phyloP scores from a whole-genome alignment of 1,140 invertebrate species.

The Asobara japonica region DNA sequence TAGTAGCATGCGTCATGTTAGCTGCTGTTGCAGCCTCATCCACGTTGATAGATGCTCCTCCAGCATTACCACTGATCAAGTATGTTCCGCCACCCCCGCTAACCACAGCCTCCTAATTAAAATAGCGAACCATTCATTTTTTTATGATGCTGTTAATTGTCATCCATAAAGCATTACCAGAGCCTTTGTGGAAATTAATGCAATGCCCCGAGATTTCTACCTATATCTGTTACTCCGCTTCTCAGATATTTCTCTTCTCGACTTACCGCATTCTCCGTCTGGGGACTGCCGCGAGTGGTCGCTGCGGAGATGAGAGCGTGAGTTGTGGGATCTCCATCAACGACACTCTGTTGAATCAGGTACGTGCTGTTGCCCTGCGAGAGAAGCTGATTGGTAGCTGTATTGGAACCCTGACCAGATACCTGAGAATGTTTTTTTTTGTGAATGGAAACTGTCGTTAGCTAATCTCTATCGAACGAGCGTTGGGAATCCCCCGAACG shows the following conservation, averaged over 20 bases:
- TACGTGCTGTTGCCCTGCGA: conserved; percentile 69
- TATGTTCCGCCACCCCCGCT: conserved; percentile 72
- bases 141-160: neutral
- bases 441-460: no score
- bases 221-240: no score
- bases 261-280: conserved; percentile 73
- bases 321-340: conserved; percentile 70
- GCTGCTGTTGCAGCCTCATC: conserved; percentile 68
- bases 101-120: conserved; percentile 64
- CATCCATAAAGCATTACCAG: conserved; percentile 20
- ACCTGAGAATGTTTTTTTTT: conserved; percentile 50
- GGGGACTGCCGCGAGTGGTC: conserved; percentile 76
- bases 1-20: conserved; percentile 82
- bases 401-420: conserved; percentile 63
- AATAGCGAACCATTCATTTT: conserved; percentile 64
- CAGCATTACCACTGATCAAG: conserved; percentile 73
- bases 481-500: no score
- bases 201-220: neutral
- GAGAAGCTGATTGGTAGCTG: conserved; percentile 69
- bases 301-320: conserved; percentile 69
- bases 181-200: neutral
- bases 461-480: no score
- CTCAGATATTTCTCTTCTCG: conserved; percentile 30
- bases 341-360: conserved; percentile 74
- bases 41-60: conserved; percentile 69